Conservation (phyloP, 2,888 invertebrate genomes). For the Rhagium mordax region DNA sequence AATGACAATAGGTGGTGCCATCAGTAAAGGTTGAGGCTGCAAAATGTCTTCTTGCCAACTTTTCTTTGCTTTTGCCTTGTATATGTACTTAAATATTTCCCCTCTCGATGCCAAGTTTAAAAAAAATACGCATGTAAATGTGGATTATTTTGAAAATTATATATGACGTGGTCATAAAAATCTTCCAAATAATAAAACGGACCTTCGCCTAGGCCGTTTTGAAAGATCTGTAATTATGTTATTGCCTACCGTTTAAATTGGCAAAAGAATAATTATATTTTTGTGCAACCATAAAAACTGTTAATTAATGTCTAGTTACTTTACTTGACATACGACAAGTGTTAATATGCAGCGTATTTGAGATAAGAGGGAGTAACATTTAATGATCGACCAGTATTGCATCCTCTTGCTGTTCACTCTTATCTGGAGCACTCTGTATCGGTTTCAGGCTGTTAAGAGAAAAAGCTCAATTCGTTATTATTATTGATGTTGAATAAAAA, state of each 20-base stretch:
- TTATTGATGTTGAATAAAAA: conserved; percentile 37
- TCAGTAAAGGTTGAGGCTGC: not conserved
- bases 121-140: not conserved
- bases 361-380: too few species aligned
- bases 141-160: conserved; percentile 9
- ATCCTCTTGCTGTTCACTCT: not conserved
- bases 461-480: conserved; percentile 51
- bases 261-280: conserved; percentile 38
- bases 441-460: not conserved
- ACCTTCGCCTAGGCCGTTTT: conserved; percentile 19
- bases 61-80: conserved; percentile 20
- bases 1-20: not conserved
- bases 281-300: conserved; percentile 41
- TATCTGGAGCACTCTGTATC: not conserved
- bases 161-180: conserved; percentile 9
- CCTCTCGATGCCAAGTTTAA: conserved; percentile 17
- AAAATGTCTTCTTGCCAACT: conserved; percentile 21
- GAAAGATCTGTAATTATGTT: conserved; percentile 33
- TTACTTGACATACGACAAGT: conserved; percentile 38
- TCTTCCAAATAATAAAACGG: conserved; percentile 28
- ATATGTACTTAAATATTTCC: conserved; percentile 22
- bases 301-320: conserved; percentile 37
- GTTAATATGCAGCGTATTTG: not conserved
- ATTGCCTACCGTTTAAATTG: conserved; percentile 21
- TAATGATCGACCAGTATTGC: too few species aligned